Conservation (phyloP, 2,888 invertebrate genomes). For the Drosophila hawaiiensis region DNA sequence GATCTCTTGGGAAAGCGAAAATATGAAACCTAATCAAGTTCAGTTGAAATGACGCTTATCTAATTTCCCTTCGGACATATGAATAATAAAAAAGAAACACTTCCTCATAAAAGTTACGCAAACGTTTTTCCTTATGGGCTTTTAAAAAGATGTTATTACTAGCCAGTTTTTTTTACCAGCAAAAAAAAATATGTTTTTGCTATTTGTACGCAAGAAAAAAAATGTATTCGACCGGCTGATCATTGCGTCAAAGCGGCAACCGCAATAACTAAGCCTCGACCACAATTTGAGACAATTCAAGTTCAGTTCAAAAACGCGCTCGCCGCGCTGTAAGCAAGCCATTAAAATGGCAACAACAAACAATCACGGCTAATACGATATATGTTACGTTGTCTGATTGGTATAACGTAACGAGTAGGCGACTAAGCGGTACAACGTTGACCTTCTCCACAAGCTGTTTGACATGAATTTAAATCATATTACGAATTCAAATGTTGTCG, state of each 20-base stretch:
- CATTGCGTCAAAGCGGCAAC: constrained; percentile 50
- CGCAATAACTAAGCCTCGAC: constrained; percentile 42
- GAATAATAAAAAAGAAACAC: background rate
- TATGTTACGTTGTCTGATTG: constrained; percentile 39
- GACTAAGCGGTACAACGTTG: constrained; percentile 25
- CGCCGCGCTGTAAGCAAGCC: constrained; percentile 37
- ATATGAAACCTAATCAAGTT: background rate
- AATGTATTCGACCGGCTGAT: constrained; percentile 35
- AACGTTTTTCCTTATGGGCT: constrained; percentile 26
- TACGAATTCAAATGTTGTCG: constrained; percentile 10
- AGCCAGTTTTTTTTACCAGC: constrained; percentile 19
- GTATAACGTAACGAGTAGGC: constrained; percentile 33
- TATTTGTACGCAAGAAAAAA: constrained; percentile 16
- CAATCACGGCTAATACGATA: constrained; percentile 29
- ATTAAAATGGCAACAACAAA: constrained; percentile 27
- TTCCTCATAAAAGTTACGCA: constrained; percentile 18
- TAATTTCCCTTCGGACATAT: constrained; percentile 20
- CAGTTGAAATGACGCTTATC: constrained; percentile 12
- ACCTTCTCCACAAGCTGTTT: constrained; percentile 51
- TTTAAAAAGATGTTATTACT: constrained; percentile 8
- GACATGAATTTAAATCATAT: constrained; percentile 58
- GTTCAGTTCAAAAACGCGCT: constrained; percentile 60
- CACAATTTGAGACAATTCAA: constrained; percentile 63
- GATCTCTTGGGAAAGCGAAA: background rate
- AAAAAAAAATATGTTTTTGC: constrained; percentile 15